Base-by-base conservation (phyloP, 2,888 invertebrate genomes). In the Xylota segnis region DNA sequence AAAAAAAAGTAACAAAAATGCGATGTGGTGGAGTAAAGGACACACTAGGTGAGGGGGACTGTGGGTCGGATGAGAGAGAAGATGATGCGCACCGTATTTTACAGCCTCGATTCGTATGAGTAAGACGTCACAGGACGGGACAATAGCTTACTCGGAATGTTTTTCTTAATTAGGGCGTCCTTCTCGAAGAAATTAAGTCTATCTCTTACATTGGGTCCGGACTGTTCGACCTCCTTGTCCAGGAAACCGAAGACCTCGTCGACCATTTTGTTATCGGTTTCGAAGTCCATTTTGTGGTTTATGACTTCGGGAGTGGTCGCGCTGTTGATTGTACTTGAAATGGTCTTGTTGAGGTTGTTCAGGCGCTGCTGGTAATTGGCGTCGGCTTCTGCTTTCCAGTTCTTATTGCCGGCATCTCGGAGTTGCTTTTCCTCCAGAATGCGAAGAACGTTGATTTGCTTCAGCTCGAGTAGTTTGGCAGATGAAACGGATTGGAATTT, bases 191-290 rank as follows among this genome's bases (percentile, higher is more conserved):
- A 91, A 78, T 90, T 88, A 65, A 92, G 91, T 89, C 92, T 92
- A 88, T 91, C 92, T 90, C 91, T 92, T 52, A 92, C 93, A 89
- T 91, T 91, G 75, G 91, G 89, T 74, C 90, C 90, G 14, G 92
- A 71, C 89, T 90, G 90, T 88, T 92, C 93, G 89, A 94, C 94
- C 89, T 95, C 94, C 32, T 90, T 90, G 61, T 92, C 91, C 70
- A 96, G 92, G 90, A 96, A 96, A 59, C 94, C 94, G 89, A 96
- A 96, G 0, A 95, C 94, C 88, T 95, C 94, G 87, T 94, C 94
- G 4, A 96, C 95, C 71, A 95, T 94, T 91, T 94, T 93, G 87
- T 94, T 94, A 83, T 94, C 94, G 14, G 94, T 94, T 7, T 93
- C 93, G 0, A 92, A 90, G 81, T 91, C 90, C 23, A 91, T 90